Conservation (phyloP, 2,888 invertebrate genomes). For the Yponomeuta plumbellus region DNA sequence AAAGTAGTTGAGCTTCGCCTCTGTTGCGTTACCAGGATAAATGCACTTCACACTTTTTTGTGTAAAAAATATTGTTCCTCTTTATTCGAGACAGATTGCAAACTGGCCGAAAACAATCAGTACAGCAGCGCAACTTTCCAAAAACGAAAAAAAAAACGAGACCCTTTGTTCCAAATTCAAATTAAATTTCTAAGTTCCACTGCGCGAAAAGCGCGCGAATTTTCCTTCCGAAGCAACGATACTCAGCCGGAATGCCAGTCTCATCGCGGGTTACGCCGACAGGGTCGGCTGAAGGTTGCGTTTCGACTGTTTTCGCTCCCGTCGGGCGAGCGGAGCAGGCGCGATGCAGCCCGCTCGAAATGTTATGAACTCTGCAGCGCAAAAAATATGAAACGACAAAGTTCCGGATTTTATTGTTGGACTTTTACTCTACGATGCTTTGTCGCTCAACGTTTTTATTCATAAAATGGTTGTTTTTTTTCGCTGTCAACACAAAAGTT, state of each 20-base stretch:
- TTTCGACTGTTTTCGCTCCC: slow-evolving; percentile 2
- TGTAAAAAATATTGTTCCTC: not conserved
- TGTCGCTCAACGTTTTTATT: not conserved
- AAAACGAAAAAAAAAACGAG: not conserved
- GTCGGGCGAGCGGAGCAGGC: not conserved
- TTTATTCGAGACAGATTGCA: not conserved
- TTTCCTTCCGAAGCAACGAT: not conserved
- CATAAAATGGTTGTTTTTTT: not conserved
- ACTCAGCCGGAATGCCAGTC: not conserved
- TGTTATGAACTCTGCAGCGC: not conserved
- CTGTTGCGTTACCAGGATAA: not conserved
- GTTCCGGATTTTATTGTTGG: not conserved
- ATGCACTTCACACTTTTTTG: not conserved
- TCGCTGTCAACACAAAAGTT: not conserved
- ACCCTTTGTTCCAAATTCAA: not conserved
- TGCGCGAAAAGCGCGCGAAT: not conserved
- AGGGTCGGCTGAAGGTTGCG: not conserved
- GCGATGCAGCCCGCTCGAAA: not conserved
- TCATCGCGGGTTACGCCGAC: not conserved
- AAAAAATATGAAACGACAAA: not conserved
- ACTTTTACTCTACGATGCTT: not conserved
- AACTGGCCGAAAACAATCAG: not conserved
- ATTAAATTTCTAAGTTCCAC: not conserved
- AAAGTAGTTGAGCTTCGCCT: not conserved
- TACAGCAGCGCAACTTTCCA: not conserved